Percentiles rank a stretch among this genome's conserved stretches.
Conservation (phyloP, 2,797 vertebrate genomes). For the Carcharodon carcharias region DNA sequence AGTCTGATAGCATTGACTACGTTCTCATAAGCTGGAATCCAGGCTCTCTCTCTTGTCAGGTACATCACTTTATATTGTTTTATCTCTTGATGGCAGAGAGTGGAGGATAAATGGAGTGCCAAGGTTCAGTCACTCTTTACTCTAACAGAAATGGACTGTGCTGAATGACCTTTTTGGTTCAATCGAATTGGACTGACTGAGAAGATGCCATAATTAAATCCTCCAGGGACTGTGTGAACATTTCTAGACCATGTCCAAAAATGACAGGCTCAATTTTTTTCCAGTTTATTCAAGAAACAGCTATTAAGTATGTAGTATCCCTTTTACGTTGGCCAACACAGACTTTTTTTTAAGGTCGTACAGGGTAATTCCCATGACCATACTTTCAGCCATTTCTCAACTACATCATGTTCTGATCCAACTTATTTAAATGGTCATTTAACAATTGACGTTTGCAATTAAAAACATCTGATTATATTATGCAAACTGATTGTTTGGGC, state of each 20-base stretch:
- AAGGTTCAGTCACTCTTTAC: conserved; percentile 33
- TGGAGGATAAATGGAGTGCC: conserved; percentile 33
- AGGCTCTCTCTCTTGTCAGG: conserved; percentile 29
- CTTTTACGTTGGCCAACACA: not conserved
- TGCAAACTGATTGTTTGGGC: not conserved
- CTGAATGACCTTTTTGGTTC: conserved; percentile 33
- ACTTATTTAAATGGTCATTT: not conserved
- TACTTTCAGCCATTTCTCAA: not conserved
- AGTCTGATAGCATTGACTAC: conserved; percentile 33
- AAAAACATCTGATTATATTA: not conserved
- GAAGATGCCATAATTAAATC: conserved; percentile 34
- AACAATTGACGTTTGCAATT: not conserved
- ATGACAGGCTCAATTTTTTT: conserved; percentile 33
- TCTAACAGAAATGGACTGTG: conserved; percentile 37
- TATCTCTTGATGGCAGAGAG: conserved; percentile 31
- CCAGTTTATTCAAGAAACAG: conserved; percentile 36
- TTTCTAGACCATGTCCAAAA: conserved; percentile 28
- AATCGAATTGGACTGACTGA: conserved; percentile 35
- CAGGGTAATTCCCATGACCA: not conserved
- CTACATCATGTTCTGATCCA: not conserved
- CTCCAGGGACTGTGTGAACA: conserved; percentile 31
- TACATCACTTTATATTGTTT: conserved; percentile 37
- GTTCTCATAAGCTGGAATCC: conserved; percentile 35
- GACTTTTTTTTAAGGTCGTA: not conserved
- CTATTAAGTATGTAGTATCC: conserved; percentile 24